Evolutionary conservation across 2,888 invertebrate species (phyloP).

Genomic region (Carabus problematicus): DNA sequence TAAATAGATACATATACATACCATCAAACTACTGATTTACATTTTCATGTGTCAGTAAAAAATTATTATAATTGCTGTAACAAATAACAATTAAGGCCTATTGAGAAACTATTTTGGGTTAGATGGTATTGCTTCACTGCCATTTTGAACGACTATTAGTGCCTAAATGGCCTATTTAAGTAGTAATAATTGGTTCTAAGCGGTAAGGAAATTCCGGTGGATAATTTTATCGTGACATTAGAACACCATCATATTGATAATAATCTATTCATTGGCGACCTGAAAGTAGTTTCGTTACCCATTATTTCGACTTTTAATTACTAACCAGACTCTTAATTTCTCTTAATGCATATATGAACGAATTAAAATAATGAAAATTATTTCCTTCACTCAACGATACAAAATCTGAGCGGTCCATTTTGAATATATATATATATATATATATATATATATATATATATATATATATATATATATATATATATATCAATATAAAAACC

Average conservation of each 20-base stretch:
- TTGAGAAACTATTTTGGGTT: slow-evolving; percentile 2
- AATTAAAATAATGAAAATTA: background rate
- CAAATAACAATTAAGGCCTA: slow-evolving; percentile 10
- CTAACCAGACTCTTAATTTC: background rate
- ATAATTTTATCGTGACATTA: slow-evolving; percentile 3
- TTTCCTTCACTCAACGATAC: background rate
- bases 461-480: no score
- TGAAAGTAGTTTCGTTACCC: no score
- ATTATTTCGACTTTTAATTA: background rate
- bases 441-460: no score
- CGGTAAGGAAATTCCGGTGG: background rate
- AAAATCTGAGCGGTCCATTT: background rate
- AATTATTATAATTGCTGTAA: slow-evolving; percentile 6
- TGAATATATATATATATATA: no score
- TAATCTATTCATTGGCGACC: background rate
- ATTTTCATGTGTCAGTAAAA: background rate
- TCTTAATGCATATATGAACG: background rate
- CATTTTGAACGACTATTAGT: background rate
- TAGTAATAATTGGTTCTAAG: background rate
- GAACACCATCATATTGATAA: background rate
- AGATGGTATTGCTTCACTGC: background rate
- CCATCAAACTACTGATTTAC: background rate
- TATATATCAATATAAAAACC: no score
- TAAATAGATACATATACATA: no score
- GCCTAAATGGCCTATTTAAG: background rate